A percentile compares a stretch with the other conserved stretches of the same genome.
phyloP scores from a whole-genome alignment of 2,888 invertebrate genomes.

The Xylota sylvarum region DNA sequence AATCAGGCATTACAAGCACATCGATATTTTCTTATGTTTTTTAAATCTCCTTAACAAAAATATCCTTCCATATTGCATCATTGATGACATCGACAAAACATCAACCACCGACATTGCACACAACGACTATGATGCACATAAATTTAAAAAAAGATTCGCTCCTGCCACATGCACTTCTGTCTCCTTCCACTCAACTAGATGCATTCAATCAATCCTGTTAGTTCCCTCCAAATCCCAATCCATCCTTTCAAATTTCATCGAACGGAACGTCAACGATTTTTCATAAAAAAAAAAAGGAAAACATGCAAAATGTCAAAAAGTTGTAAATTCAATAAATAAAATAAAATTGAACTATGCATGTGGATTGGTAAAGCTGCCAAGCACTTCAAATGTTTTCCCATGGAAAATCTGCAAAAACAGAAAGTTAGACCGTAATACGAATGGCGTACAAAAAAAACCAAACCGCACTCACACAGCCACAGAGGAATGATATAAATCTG shows the following conservation, averaged over 20 bases:
- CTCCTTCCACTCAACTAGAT: conserved; percentile 31
- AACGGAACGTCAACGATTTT: conserved; percentile 46
- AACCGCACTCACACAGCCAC: conserved; percentile 11
- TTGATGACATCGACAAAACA: conserved; percentile 14
- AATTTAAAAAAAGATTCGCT: neutral
- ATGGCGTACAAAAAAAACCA: neutral
- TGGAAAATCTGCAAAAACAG: conserved; percentile 46
- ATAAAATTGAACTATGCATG: conserved; percentile 65
- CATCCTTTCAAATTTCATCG: conserved; percentile 46
- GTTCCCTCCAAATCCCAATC: conserved; percentile 12
- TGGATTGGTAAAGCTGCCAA: conserved; percentile 45
- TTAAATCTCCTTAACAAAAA: neutral
- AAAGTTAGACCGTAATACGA: conserved; percentile 35
- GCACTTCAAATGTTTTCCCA: conserved; percentile 50
- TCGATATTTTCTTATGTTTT: neutral
- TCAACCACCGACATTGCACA: conserved; percentile 12
- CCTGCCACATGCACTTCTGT: conserved; percentile 5
- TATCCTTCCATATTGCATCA: conserved; percentile 3
- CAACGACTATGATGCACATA: neutral
- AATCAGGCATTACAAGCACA: neutral
- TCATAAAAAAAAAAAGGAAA: conserved; percentile 33
- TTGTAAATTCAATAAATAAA: conserved; percentile 70
- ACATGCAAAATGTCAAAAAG: conserved; percentile 63
- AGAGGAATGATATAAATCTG: conserved; percentile 59
- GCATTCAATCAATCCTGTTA: conserved; percentile 57